Conservation (phyloP, 2,113 vertebrate genomes). For the Tricholaema leucomelas region DNA sequence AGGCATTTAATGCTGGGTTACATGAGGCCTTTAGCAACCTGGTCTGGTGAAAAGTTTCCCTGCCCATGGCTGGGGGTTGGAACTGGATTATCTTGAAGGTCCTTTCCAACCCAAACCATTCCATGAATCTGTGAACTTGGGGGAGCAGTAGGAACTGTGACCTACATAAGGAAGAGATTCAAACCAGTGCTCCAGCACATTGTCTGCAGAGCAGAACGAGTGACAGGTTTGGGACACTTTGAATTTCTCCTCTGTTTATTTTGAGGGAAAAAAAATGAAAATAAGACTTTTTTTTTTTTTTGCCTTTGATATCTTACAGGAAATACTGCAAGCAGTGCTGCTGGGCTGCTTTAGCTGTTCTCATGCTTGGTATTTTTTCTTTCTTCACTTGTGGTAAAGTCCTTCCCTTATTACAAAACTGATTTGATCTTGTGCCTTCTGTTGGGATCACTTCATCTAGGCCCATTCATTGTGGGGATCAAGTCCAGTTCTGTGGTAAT, state of each 20-base stretch:
- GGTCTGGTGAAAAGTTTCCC: too few relatives aligned
- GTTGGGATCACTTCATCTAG: neutral
- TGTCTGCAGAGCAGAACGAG: neutral
- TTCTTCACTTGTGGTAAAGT: neutral
- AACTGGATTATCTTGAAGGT: too few relatives aligned
- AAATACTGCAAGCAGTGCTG: neutral
- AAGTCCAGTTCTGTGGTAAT: neutral
- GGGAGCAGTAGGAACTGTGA: slow-evolving; percentile 14
- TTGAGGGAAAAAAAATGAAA: neutral
- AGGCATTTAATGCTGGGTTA: too few relatives aligned
- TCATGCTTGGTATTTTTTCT: neutral
- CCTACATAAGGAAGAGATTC: slow-evolving; percentile 37
- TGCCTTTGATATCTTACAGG: slow-evolving; percentile 1
- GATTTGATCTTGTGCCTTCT: fast-evolving
- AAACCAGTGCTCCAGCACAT: neutral
- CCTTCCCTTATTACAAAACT: neutral
- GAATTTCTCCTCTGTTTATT: slow-evolving; percentile 5
- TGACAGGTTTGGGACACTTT: slow-evolving; percentile 38
- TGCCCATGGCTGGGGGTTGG: too few relatives aligned
- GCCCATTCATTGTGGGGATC: neutral
- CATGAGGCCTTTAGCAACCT: too few relatives aligned
- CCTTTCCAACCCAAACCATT: too few relatives aligned
- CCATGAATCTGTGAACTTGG: neutral
- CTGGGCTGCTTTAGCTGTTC: neutral
- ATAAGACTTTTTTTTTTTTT: neutral